A percentile compares a stretch with the other conserved stretches of the same genome.
phyloP scores from a whole-genome alignment of 2,888 invertebrate genomes.

The Yponomeuta plumbellus region DNA sequence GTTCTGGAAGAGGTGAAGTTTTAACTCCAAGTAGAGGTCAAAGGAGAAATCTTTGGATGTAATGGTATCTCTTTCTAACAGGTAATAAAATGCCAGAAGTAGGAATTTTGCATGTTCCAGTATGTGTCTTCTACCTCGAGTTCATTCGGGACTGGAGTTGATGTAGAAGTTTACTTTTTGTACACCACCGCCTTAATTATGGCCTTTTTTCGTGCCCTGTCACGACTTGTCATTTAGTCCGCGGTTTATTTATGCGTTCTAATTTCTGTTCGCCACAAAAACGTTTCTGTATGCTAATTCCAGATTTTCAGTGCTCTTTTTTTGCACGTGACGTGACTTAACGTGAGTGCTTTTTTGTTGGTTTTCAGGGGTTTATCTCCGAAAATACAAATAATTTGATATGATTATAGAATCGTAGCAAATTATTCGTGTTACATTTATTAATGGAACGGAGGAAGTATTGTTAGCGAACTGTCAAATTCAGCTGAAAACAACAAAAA shows the following conservation, averaged over 20 bases:
- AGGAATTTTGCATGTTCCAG: slow-evolving; percentile 7
- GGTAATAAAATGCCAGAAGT: background rate
- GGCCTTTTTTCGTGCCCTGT: slow-evolving; percentile 17
- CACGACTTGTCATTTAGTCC: slow-evolving; percentile 14
- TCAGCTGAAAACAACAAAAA: too few species aligned
- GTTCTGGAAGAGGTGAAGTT: background rate
- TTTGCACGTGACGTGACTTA: background rate
- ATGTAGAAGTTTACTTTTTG: slow-evolving; percentile 16
- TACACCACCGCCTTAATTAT: slow-evolving; percentile 11
- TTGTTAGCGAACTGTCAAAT: too few species aligned
- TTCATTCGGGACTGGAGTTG: slow-evolving; percentile 6
- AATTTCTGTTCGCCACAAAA: slow-evolving; percentile 19
- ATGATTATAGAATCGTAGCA: too few species aligned
- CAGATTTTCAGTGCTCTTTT: background rate
- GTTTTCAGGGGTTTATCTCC: too few species aligned
- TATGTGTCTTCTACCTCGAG: background rate
- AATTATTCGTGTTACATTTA: too few species aligned
- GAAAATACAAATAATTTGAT: too few species aligned
- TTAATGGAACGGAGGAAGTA: too few species aligned
- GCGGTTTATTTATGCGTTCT: slow-evolving; percentile 14
- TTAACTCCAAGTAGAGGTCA: background rate
- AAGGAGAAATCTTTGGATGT: too few species aligned
- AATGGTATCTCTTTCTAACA: too few species aligned
- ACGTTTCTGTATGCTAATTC: slow-evolving; percentile 15
- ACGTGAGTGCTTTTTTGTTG: too few species aligned